Base-by-base conservation (phyloP, 2,888 invertebrate genomes). In the Cremastinae sp. region DNA sequence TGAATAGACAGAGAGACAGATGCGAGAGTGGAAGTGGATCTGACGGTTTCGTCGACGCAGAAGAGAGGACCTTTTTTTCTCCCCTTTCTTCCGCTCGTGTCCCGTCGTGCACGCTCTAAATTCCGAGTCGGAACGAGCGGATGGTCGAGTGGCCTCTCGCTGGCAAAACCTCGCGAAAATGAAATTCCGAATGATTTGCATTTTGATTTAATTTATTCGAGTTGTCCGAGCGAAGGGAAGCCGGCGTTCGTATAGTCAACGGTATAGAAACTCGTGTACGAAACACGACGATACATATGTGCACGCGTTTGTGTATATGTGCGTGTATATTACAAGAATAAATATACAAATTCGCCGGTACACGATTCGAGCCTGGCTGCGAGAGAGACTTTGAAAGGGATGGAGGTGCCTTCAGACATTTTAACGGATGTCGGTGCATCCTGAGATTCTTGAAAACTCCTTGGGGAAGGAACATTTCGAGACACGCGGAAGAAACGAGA, bases 131-230 rank as follows among this genome's bases (percentile, higher is more conserved):
- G 53, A 7, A 35, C 55, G 43, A 43, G 18, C 43, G 14, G 39
- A 35, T 22, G 45, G 64, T 58, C 69, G 41, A 51, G 28, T 14
- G 51, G 59, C 9, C 49, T 16, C 39, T 47, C 12, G 28, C 28
- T 5, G n/a, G 41, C 56, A 16, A 8, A 72, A 55, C 64, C 65
- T 47, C 53, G 18, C 51, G 65, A 70, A 61, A 76, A 78, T 76
- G 69, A 76, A 76, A 76, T 76, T 78, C 43, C 74, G 37, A 76
- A 78, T 81, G 74, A 82, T 81, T 81, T 78, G 80, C 80, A 82
- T 81, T 82, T 81, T 82, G 75, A 81, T 82, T 81, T 80, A 79
- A 81, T 81, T 81, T 81, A 81, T 81, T 81, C 81, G 76, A 75
- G 65, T 65, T 70, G 78, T 78, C 69, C 75, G 16, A 35, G 65